Evolutionary conservation across 2,888 invertebrate species (phyloP).

Genomic region (Agriopis leucophaearia): DNA sequence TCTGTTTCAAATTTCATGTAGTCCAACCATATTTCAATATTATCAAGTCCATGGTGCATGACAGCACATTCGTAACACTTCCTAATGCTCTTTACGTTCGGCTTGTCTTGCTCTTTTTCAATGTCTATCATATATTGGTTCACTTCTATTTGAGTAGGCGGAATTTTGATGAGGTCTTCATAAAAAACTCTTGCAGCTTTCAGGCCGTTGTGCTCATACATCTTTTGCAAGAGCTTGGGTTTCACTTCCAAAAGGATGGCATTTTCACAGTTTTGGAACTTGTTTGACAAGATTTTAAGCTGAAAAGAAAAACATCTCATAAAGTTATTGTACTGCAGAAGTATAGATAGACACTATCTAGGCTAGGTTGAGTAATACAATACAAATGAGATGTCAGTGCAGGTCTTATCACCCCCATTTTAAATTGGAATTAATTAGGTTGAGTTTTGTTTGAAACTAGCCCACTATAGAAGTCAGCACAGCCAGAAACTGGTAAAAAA

Average conservation of each 20-base stretch:
- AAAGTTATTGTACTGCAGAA: not conserved
- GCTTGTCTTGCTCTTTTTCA: slow-evolving; percentile 77
- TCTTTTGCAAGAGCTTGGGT: slow-evolving; percentile 88
- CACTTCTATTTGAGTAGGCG: slow-evolving; percentile 87
- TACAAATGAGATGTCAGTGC: no score
- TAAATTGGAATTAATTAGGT: no score
- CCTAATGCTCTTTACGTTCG: slow-evolving; percentile 82
- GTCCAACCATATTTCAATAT: slow-evolving; percentile 90
- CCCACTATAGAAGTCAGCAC: not conserved
- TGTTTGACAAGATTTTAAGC: slow-evolving; percentile 71
- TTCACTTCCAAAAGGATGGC: slow-evolving; percentile 83
- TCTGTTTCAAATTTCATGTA: slow-evolving; percentile 90
- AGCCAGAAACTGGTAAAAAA: not conserved
- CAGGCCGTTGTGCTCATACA: slow-evolving; percentile 79
- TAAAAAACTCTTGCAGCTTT: slow-evolving; percentile 88
- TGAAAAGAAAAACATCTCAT: slow-evolving; percentile 55
- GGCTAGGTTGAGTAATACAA: no score
- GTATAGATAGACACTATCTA: not conserved
- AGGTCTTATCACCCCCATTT: no score
- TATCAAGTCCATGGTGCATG: slow-evolving; percentile 88
- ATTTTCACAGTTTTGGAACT: slow-evolving; percentile 80
- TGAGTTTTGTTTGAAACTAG: not conserved
- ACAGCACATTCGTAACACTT: slow-evolving; percentile 88
- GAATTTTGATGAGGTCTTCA: slow-evolving; percentile 83
- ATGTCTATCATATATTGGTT: slow-evolving; percentile 88